Evolutionary conservation across 2,888 invertebrate genomes (phyloP), one percentile per base, ranked within the genome.

Genomic region (Sesia apiformis): DNA sequence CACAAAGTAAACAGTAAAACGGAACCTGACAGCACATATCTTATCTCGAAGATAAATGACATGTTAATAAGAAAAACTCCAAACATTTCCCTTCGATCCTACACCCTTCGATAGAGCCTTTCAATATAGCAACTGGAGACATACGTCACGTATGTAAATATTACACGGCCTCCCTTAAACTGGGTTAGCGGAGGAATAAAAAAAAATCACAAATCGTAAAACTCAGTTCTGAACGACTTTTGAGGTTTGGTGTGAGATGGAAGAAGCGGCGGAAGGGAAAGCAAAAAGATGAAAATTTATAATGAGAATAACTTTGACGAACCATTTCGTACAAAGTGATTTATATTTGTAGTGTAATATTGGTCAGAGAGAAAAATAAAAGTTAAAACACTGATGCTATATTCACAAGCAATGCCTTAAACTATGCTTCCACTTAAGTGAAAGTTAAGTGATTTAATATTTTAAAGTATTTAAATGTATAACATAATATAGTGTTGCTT

Each of bases 141-240:
- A 49, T 40, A 40, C 40, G 53, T 53, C 8, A 53, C 53, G 5
- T 46, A 49, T 49, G 49, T 53, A 53, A 53, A 53, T 53, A 49
- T 53, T 49, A 40, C 49, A 53, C 40, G 40, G 49, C 23, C 5
- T 8, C 38, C 51, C 54, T 49, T 49, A 51, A 51, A 56, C 42
- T 40, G 46, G 40, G 53, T 39, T 51, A 53, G 46, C 49, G 49
- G 40, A 53, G 43, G 51, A 46, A 46, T 8, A 8, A 57, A 52
- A 51, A 55, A 54, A 55, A 53, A 54, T 54, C 55, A 50, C 53
- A 55, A 57, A 54, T 54, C 57, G 57, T 55, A 55, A 55, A 55
- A 51, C 53, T 23, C 55, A 50, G 56, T 52, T 40, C 53, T 55
- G 52, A 55, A 57, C 50, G 55, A 53, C 49, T 52, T 50, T 52